Base-by-base conservation (phyloP, 2,113 vertebrate genomes). In the Verasper variegatus region DNA sequence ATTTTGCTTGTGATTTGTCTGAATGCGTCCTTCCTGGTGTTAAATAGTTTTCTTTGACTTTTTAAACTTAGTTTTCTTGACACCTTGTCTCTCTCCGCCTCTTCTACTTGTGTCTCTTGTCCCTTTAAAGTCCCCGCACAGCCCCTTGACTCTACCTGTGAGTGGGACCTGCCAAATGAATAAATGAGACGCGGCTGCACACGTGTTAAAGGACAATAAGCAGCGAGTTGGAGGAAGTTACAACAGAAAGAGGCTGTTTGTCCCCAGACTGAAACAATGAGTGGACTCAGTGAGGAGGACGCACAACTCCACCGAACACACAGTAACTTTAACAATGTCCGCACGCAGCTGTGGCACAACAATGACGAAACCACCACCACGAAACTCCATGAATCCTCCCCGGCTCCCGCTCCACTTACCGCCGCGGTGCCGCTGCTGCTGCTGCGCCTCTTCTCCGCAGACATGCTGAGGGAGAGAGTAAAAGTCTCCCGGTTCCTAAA, bases 371-470 rank as follows among this genome's bases (percentile, higher is more conserved):
- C 18, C 14, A n/a, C n/a, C 20, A 1, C 20, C 3, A n/a, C 21
- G 9, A 59, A 59, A 5, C 40, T 58, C 45, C 23, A 5, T 0
- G 15, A 31, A n/a, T 2, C 24, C 31, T 42, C 23, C 51, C 20
- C 13, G 3, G 14, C 47, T 51, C 47, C 17, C 15, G 14, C 47
- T 51, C 0, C 13, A 83, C 92, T 91, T 65, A 93, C 92, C 89
- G 42, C 69, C 11, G n/a, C 13, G 0, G 14, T 47, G 66, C 81
- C 81, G 76, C 55, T 78, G 76, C 45, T 81, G 76, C 54, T 82
- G 76, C 55, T 65, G 0, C 88, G 90, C 52, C 88, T 85, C 86
- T 74, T 89, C 82, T 91, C 91, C 58, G 80, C 49, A 51, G 88
- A 70, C 88, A 91, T 88, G 69, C 2, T 9, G 71, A 45, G n/a